These are phyloP conservation scores for Euleptes europaea DNA, from an alignment of 2,113 vertebrate species.

Conservation along the genomic window DNA sequence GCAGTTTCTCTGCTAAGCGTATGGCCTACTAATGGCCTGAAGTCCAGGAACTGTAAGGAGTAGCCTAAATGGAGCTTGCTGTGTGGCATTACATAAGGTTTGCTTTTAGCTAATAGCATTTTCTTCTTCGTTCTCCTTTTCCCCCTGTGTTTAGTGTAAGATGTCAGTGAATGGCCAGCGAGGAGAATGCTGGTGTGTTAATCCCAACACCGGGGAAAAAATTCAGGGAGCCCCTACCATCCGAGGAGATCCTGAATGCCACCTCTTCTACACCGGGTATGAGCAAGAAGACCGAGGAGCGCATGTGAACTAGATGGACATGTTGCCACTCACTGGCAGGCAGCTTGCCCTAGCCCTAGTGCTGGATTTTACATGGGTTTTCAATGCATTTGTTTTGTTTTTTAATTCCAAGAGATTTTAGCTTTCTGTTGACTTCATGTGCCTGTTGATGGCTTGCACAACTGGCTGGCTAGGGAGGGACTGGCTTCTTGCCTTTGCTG, in stretches of 20 bases:
- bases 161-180: slow-evolving; percentile 94
- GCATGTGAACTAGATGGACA: slow-evolving; percentile 65
- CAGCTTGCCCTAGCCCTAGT: slow-evolving; percentile 35
- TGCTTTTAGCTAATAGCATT: not conserved
- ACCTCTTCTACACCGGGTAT: slow-evolving; percentile 82
- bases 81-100: not conserved
- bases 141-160: slow-evolving; percentile 85
- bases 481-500: slow-evolving; percentile 60
- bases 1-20: not conserved
- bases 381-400: slow-evolving; percentile 52
- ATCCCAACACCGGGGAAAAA: slow-evolving; percentile 87
- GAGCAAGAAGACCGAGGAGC: slow-evolving; percentile 82
- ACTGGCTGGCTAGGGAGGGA: slow-evolving; percentile 54
- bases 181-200: slow-evolving; percentile 96
- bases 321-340: slow-evolving; percentile 53
- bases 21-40: not conserved
- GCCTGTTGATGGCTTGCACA: slow-evolving; percentile 45
- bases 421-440: slow-evolving; percentile 57
- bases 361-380: slow-evolving; percentile 69
- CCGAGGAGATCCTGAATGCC: slow-evolving; percentile 92
- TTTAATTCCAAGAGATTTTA: slow-evolving; percentile 67
- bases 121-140: not conserved
- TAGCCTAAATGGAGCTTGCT: not conserved
- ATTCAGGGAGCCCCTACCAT: slow-evolving; percentile 86
- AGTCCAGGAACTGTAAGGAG: not conserved